These are phyloP conservation scores for Sarcoramphus papa DNA, from an alignment of 2,797 vertebrate genomes.

Conservation along the genomic window DNA sequence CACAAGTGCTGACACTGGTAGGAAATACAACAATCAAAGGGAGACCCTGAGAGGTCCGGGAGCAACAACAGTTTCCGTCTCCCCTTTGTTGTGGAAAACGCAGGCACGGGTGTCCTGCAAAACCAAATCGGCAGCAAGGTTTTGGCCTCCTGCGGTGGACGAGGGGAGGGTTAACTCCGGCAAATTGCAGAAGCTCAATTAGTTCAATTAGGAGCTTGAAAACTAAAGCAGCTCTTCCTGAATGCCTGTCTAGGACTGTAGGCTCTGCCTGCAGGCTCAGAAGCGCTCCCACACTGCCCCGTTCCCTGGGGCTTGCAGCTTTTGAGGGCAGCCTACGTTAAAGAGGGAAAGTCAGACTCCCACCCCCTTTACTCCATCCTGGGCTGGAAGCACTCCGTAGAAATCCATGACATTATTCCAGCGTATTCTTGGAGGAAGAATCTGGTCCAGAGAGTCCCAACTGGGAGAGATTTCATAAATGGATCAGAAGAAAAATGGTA, in stretches of 20 bases:
- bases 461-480: not conserved
- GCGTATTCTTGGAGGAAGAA: not conserved
- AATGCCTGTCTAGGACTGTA: not conserved
- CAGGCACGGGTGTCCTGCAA: fast-evolving
- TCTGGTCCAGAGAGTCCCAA: not conserved
- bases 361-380: not conserved
- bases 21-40: conserved; percentile 54
- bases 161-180: conserved; percentile 18
- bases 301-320: conserved; percentile 27
- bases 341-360: not conserved
- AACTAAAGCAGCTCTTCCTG: conserved; percentile 32
- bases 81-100: conserved; percentile 19
- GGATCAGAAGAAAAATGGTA: not conserved
- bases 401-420: not conserved
- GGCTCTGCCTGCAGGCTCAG: conserved; percentile 33
- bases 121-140: not conserved
- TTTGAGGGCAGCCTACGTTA: not conserved
- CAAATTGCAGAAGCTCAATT: conserved; percentile 52
- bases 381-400: not conserved
- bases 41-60: conserved; percentile 24
- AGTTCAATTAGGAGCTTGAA: conserved; percentile 53
- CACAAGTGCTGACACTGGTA: conserved; percentile 47
- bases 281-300: not conserved
- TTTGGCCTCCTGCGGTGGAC: not conserved
- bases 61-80: not conserved